phyloP scores from a whole-genome alignment of 2,888 invertebrate species.

The Argyra leucocephala region DNA sequence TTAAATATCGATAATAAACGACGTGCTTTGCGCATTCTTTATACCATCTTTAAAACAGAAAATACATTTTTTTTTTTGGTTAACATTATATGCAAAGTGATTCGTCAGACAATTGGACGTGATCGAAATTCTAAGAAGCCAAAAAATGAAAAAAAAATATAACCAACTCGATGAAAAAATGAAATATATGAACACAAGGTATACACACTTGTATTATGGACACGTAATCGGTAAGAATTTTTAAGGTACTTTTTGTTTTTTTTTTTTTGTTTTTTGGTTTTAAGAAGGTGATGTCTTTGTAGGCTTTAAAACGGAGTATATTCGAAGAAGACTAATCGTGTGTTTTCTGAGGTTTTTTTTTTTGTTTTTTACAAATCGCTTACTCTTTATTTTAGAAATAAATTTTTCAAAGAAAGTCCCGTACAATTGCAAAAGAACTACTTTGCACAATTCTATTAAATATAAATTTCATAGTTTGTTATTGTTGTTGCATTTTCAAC shows the following conservation, averaged over 20 bases:
- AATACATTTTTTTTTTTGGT: not conserved
- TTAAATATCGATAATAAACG: not conserved
- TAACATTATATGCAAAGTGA: not conserved
- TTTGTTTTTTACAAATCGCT: too few relatives aligned
- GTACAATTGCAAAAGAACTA: too few relatives aligned
- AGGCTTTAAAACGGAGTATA: too few relatives aligned
- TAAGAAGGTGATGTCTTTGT: not conserved
- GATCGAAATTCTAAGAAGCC: not conserved
- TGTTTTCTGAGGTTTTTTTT: too few relatives aligned
- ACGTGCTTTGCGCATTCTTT: slow-evolving; percentile 3
- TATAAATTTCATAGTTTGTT: too few relatives aligned
- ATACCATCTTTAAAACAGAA: not conserved
- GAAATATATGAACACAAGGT: not conserved
- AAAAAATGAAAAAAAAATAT: not conserved
- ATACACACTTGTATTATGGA: not conserved
- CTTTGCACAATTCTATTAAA: too few relatives aligned
- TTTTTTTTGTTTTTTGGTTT: not conserved
- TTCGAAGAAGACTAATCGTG: too few relatives aligned
- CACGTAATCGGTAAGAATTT: slow-evolving; percentile 1
- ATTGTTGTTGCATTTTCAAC: not conserved
- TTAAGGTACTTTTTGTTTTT: not conserved
- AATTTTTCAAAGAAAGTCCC: too few relatives aligned
- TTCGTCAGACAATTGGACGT: not conserved
- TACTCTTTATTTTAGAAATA: too few relatives aligned
- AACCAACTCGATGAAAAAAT: not conserved